Conservation (phyloP, 2,888 invertebrate species). For the Nysson spinosus region DNA sequence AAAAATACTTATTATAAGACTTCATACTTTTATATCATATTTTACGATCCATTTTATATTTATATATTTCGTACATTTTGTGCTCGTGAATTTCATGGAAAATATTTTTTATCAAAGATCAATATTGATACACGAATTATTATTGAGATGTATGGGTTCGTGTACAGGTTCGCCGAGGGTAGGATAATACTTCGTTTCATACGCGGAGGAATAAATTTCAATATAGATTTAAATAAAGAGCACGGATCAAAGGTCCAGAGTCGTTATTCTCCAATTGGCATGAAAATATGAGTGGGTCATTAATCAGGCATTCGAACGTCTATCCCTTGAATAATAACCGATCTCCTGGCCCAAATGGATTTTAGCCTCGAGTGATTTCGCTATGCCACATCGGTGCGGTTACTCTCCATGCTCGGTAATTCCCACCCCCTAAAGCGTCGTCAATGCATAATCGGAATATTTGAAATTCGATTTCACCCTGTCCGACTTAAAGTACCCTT, state of each 20-base stretch:
- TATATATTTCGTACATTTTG: no score
- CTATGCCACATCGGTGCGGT: constrained; percentile 3
- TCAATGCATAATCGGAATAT: constrained; percentile 44
- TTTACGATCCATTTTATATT: no score
- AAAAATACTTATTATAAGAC: no score
- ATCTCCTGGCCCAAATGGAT: constrained; percentile 40
- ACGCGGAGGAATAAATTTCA: background rate
- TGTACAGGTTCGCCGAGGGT: no score
- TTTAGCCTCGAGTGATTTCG: constrained; percentile 34
- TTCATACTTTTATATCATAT: no score
- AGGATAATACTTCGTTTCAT: no score
- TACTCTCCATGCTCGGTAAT: constrained; percentile 18
- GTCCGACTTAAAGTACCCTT: no score
- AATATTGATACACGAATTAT: background rate
- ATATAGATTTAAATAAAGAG: background rate
- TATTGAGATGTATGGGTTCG: no score
- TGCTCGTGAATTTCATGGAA: no score
- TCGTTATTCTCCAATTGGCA: background rate
- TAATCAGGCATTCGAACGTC: constrained; percentile 41
- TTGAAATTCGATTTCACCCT: constrained; percentile 22
- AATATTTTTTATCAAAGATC: background rate
- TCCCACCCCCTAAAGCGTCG: constrained; percentile 31
- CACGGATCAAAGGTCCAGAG: constrained; percentile 6
- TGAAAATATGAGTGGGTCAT: constrained; percentile 39
- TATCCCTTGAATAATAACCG: constrained; percentile 51